Conservation (phyloP, 2,888 invertebrate species). For the Athalia cordata region DNA sequence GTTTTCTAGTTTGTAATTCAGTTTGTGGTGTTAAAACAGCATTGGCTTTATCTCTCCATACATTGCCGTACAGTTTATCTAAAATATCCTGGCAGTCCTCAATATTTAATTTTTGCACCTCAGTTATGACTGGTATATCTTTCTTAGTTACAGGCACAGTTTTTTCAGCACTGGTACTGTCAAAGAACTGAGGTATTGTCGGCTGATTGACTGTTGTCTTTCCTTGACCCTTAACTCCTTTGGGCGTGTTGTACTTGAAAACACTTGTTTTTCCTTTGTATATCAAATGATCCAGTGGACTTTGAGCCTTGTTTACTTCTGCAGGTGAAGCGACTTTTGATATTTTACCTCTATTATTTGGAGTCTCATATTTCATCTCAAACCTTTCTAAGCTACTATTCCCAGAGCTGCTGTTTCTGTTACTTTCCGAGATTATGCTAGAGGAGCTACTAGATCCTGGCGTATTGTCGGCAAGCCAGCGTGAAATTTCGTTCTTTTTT, state of each 20-base stretch:
- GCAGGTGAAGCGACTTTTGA: constrained; percentile 40
- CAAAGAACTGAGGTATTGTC: background rate
- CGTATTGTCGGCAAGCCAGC: constrained; percentile 65
- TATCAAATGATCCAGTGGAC: constrained; percentile 1
- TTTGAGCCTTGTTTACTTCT: background rate
- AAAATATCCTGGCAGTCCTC: constrained; percentile 67
- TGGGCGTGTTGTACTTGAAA: constrained; percentile 34
- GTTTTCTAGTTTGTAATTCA: constrained; percentile 59
- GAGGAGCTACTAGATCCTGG: constrained; percentile 58
- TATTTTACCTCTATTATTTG: constrained; percentile 68
- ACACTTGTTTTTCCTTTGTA: constrained; percentile 19
- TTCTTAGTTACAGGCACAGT: background rate
- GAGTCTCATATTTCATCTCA: constrained; percentile 69
- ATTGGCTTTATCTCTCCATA: constrained; percentile 74
- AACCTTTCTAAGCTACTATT: constrained; percentile 70
- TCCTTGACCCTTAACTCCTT: constrained; percentile 13
- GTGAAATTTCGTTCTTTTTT: constrained; percentile 65
- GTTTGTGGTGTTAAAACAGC: constrained; percentile 56
- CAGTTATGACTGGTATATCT: background rate
- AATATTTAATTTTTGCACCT: constrained; percentile 50
- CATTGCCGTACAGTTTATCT: constrained; percentile 76
- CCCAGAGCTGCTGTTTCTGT: constrained; percentile 64
- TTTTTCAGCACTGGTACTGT: background rate
- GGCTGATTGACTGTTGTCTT: constrained; percentile 5
- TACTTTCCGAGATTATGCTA: constrained; percentile 60